phyloP scores from a whole-genome alignment of 2,888 invertebrate species.

The Drosophila austrosaltans region DNA sequence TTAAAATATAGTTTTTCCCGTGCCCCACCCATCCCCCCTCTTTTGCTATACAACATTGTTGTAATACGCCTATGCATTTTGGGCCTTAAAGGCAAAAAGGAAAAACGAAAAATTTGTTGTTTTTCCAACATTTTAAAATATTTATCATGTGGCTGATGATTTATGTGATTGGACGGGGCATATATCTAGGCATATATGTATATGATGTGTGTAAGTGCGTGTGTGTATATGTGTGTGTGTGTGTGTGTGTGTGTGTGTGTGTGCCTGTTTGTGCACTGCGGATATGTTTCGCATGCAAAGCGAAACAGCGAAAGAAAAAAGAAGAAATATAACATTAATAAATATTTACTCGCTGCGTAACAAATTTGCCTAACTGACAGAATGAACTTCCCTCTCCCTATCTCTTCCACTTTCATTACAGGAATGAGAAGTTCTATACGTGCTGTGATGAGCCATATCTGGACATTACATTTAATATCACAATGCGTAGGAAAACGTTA shows the following conservation, averaged over 20 bases:
- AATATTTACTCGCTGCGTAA: constrained; percentile 47
- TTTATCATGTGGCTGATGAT: constrained; percentile 65
- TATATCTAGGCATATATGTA: constrained; percentile 26
- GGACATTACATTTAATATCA: constrained; percentile 98
- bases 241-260: constrained; percentile 23
- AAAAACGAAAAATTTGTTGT: constrained; percentile 43
- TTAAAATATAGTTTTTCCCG: no score
- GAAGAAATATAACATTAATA: constrained; percentile 50
- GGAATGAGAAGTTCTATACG: constrained; percentile 96
- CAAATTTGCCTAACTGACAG: constrained; percentile 35
- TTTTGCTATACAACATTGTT: not conserved
- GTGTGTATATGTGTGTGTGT: constrained; percentile 17
- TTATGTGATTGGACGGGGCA: constrained; percentile 54
- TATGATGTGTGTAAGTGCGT: constrained; percentile 15
- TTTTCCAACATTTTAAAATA: constrained; percentile 57
- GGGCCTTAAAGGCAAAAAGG: constrained; percentile 29
- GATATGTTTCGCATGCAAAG: constrained; percentile 32
- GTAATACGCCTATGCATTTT: not conserved
- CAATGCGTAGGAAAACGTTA: constrained; percentile 96
- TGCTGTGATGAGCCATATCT: constrained; percentile 98
- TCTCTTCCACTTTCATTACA: constrained; percentile 82
- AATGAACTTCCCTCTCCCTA: not conserved
- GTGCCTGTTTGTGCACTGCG: constrained; percentile 36
- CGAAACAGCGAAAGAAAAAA: constrained; percentile 32
- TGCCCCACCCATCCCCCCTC: not conserved